Evolutionary conservation across 2,113 vertebrate genomes (phyloP).

Genomic region (Eulacestoma nigropectus): DNA sequence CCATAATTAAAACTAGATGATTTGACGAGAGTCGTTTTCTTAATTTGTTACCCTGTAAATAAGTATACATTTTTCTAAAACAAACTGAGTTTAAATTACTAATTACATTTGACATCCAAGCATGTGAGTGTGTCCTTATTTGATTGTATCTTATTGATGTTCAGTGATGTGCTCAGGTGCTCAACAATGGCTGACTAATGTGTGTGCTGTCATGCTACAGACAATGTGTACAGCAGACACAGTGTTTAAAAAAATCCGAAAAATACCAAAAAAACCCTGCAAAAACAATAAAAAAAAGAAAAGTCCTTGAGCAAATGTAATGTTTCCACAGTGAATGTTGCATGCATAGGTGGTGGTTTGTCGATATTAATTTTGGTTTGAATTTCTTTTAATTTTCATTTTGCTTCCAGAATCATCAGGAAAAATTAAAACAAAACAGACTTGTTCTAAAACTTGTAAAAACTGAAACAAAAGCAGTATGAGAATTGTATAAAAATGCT

Average conservation of each 20-base stretch:
- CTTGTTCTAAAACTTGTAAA: conserved; percentile 78
- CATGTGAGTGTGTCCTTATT: conserved; percentile 86
- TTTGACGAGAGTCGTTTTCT: conserved; percentile 76
- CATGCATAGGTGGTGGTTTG: conserved; percentile 91
- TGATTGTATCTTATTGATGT: conserved; percentile 83
- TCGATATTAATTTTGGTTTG: conserved; percentile 68
- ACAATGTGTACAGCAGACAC: conserved; percentile 72
- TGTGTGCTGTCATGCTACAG: conserved; percentile 79
- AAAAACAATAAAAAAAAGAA: conserved; percentile 49
- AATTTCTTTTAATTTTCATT: conserved; percentile 60
- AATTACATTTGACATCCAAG: conserved; percentile 82
- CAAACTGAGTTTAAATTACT: conserved; percentile 76
- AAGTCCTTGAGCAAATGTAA: conserved; percentile 82
- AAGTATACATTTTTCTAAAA: conserved; percentile 83
- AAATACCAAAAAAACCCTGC: conserved; percentile 20
- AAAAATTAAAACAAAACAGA: conserved; percentile 40
- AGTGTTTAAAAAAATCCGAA: conserved; percentile 66
- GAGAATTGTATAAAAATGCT: conserved; percentile 89
- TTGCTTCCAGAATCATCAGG: conserved; percentile 76
- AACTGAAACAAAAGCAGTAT: conserved; percentile 73
- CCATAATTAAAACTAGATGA: conserved; percentile 72
- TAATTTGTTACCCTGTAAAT: conserved; percentile 90
- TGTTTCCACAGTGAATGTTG: conserved; percentile 94
- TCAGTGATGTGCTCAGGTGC: conserved; percentile 81
- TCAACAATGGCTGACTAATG: conserved; percentile 73